Evolutionary conservation across 2,113 vertebrate species (phyloP).

Genomic region (Lophura nycthemera): DNA sequence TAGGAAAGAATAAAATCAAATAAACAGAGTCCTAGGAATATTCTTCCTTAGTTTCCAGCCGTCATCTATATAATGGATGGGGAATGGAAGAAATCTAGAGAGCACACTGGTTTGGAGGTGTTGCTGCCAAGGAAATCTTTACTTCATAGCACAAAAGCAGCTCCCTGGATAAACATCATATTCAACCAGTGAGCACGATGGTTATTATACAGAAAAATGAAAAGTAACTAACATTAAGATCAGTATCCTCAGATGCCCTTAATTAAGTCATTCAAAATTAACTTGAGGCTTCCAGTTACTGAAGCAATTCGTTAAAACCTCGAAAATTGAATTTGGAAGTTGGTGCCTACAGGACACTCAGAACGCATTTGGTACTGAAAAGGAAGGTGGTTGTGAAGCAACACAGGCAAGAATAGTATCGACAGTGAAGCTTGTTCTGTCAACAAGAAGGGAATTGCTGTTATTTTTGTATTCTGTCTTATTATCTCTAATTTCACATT

Average conservation of each 20-base stretch:
- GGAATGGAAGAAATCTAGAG: conserved; percentile 41
- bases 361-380: not conserved
- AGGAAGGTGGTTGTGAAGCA: not conserved
- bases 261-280: conserved; percentile 15
- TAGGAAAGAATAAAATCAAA: not conserved
- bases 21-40: not conserved
- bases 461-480: not conserved
- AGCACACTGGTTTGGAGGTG: not conserved
- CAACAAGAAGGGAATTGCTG: not conserved
- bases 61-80: not conserved
- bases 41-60: not conserved
- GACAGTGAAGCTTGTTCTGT: not conserved
- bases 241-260: conserved; percentile 4
- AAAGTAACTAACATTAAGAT: conserved; percentile 26
- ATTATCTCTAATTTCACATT: conserved; percentile 7
- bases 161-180: conserved; percentile 50
- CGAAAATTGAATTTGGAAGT: not conserved
- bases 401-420: not conserved
- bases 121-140: conserved; percentile 55
- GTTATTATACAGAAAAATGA: conserved; percentile 43
- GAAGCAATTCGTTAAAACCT: not conserved
- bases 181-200: not conserved
- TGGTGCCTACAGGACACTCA: not conserved
- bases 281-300: not conserved
- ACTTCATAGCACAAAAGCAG: conserved; percentile 61